Evolutionary conservation across 2,113 vertebrate species (phyloP).

Genomic region (Ploceus nigricollis): DNA sequence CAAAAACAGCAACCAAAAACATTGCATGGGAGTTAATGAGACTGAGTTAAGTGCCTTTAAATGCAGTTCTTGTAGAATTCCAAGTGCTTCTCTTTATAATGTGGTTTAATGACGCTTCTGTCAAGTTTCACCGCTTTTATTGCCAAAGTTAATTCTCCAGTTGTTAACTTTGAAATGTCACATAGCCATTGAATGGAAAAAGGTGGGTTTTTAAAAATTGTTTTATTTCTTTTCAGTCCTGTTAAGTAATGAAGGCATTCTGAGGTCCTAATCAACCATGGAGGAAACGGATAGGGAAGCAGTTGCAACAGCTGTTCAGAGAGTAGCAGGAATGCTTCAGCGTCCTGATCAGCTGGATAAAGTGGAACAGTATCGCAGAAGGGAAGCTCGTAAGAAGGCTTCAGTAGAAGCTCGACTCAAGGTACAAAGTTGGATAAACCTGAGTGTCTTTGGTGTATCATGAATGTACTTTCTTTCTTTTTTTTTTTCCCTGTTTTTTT

Average conservation of each 20-base stretch:
- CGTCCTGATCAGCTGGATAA: conserved; percentile 97
- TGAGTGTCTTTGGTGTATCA: background rate
- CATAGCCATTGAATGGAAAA: background rate
- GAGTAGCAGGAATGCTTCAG: conserved; percentile 96
- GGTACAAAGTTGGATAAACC: conserved; percentile 62
- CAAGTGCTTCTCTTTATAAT: background rate
- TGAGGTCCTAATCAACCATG: conserved; percentile 70
- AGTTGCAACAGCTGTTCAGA: conserved; percentile 91
- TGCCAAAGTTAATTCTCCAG: background rate
- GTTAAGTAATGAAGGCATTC: conserved; percentile 28
- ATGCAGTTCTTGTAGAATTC: background rate
- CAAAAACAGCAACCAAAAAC: background rate
- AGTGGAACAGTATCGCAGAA: conserved; percentile 93
- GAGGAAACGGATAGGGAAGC: conserved; percentile 94
- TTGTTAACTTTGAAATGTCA: background rate
- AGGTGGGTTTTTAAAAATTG: background rate
- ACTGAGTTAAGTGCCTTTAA: background rate
- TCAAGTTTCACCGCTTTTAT: background rate
- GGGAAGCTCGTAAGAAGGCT: conserved; percentile 96
- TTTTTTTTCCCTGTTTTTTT: too few relatives aligned
- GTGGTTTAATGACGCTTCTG: background rate
- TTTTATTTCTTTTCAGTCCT: background rate
- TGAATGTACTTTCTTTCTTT: background rate
- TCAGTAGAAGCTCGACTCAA: conserved; percentile 95
- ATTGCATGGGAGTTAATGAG: background rate